phyloP scores from a whole-genome alignment of 2,888 invertebrate genomes.

The Pyralis farinalis region DNA sequence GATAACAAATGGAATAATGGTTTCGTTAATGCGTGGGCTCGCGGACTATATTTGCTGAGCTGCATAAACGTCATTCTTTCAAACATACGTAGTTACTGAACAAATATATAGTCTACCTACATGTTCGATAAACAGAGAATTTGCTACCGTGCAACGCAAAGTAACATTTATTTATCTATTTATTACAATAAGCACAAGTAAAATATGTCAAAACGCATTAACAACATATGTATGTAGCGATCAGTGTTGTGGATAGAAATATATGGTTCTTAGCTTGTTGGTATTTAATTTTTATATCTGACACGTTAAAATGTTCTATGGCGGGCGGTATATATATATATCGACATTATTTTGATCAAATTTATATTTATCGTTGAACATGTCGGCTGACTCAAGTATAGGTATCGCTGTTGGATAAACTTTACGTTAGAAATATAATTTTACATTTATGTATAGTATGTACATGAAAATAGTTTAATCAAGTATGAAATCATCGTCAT shows the following conservation, averaged over 20 bases:
- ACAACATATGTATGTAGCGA: too few species aligned
- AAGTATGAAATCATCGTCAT: too few species aligned
- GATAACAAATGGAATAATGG: conserved; percentile 23
- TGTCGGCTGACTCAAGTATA: too few species aligned
- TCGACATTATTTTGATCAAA: conserved; percentile 18
- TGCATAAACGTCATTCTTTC: conserved; percentile 24
- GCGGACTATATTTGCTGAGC: conserved; percentile 28
- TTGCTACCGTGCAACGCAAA: too few species aligned
- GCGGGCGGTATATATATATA: conserved; percentile 12
- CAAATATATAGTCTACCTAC: conserved; percentile 13
- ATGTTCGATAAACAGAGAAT: conserved; percentile 7
- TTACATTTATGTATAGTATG: too few species aligned
- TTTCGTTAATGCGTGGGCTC: conserved; percentile 13
- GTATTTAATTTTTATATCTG: conserved; percentile 23
- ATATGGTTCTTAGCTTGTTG: conserved; percentile 22
- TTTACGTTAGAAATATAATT: too few species aligned
- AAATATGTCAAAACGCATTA: too few species aligned
- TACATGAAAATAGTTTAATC: too few species aligned
- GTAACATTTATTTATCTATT: too few species aligned
- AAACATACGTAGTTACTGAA: conserved; percentile 16
- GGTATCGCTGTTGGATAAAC: too few species aligned
- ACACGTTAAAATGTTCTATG: conserved; percentile 28
- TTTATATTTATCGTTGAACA: conserved; percentile 6
- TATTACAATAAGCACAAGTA: too few species aligned
- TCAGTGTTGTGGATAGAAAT: too few species aligned